Evolutionary conservation across 2,113 vertebrate genomes (phyloP).

Genomic region (Calyptomena viridis): DNA sequence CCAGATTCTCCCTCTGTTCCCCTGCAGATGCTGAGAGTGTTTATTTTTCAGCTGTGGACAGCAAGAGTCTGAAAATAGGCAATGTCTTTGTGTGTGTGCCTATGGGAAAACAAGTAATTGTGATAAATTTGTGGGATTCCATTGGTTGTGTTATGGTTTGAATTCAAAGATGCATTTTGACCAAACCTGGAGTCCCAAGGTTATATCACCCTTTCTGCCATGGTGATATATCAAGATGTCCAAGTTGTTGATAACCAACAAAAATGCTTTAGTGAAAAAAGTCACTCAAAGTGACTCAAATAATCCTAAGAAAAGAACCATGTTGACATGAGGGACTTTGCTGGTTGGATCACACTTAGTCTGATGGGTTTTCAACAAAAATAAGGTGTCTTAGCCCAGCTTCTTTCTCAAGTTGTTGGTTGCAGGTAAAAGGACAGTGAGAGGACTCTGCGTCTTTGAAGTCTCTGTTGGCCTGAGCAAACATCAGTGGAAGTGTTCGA

Average conservation of each 20-base stretch:
- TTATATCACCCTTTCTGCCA: neutral
- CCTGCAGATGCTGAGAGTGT: neutral
- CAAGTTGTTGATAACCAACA: neutral
- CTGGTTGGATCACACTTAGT: rapidly evolving
- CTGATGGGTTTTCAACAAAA: neutral
- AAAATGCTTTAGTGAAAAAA: neutral
- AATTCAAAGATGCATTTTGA: neutral
- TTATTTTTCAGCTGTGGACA: neutral
- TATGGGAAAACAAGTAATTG: neutral
- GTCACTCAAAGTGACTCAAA: neutral
- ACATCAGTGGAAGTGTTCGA: neutral
- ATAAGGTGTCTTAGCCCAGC: neutral
- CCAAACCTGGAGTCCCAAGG: neutral
- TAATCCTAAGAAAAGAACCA: neutral
- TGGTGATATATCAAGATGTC: neutral
- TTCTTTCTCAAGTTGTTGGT: neutral
- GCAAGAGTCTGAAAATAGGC: neutral
- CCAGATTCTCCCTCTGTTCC: neutral
- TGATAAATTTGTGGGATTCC: neutral
- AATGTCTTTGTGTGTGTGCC: neutral
- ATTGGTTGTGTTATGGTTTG: neutral
- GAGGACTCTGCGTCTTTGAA: neutral
- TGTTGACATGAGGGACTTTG: neutral
- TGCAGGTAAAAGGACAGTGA: neutral
- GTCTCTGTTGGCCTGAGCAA: rapidly evolving